Base-by-base conservation (phyloP, 2,113 vertebrate species). In the Felis chaus region DNA sequence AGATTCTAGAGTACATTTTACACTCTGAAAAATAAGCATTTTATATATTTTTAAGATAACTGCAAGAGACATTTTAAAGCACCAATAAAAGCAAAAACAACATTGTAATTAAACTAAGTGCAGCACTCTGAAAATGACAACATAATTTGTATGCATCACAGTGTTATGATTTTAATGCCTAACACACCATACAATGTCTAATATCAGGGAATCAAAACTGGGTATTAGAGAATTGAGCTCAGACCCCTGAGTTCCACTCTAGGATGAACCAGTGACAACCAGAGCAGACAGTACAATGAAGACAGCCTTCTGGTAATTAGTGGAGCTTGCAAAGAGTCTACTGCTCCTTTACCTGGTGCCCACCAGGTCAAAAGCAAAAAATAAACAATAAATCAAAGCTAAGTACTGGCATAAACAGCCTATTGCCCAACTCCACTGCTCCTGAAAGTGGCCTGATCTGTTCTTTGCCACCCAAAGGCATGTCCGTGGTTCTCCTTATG, bases 61-160 rank as follows among this genome's bases (percentile, higher is more conserved):
- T 69, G n/a, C 23, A 45, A 84, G 65, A 94, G 57, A 83, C 21
- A 96, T 94, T 96, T 90, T 92, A 91, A 96, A 95, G 74, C 69
- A 97, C 27, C 41, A 94, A 85, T 95, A 94, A 97, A 92, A 94
- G 71, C 85, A 92, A 97, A 97, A 96, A 80, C 84, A 94, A 90
- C 94, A 73, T 95, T 94, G 84, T 96, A 97, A 97, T 98, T 98
- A 97, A 92, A 87, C 83, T 92, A 97, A 97, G 91, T 90, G 81
- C 45, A 94, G 84, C 80, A 73, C 93, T 97, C 88, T 88, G 89
- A 95, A 85, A 88, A 95, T 94, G 96, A 94, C 96, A 97, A 95
- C 93, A 96, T 98, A 97, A 97, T 97, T 97, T 92, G 29, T 89
- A 95, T 97, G 93, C 91, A 95, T 97, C 95, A 95, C 81, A 87